These are phyloP conservation scores for Chloropsis hardwickii DNA, from an alignment of 2,113 vertebrate species.

Conservation along the genomic window DNA sequence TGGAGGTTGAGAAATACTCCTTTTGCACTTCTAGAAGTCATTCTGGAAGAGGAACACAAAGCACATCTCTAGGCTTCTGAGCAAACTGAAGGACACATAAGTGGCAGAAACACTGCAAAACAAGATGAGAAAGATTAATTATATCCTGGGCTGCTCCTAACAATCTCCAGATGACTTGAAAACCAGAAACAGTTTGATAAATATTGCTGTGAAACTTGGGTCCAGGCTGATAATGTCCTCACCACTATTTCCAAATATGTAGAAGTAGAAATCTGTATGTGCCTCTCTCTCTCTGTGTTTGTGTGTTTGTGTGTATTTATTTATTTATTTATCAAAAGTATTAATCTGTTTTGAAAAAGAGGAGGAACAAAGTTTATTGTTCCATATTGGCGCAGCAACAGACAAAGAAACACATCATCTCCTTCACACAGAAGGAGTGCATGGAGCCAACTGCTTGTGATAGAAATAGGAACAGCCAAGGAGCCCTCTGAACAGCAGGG, in stretches of 20 bases:
- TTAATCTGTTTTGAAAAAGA: not conserved
- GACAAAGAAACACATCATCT: not conserved
- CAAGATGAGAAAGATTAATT: not conserved
- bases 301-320: too few species aligned
- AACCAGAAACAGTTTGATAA: not conserved
- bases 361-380: not conserved
- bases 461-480: not conserved
- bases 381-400: not conserved
- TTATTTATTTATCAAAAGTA: not conserved
- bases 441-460: not conserved
- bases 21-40: not conserved
- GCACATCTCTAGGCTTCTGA: not conserved
- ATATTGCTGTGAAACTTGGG: not conserved
- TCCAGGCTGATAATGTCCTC: not conserved
- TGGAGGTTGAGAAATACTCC: not conserved
- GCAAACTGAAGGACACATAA: not conserved
- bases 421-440: not conserved
- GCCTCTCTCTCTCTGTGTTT: too few species aligned
- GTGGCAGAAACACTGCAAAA: not conserved
- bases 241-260: not conserved
- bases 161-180: not conserved
- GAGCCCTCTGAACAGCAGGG: fast-evolving
- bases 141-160: not conserved
- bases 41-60: not conserved
- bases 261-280: not conserved